Evolutionary conservation across 2,888 invertebrate genomes (phyloP).

Genomic region (Xestoiulus laeticollis): DNA sequence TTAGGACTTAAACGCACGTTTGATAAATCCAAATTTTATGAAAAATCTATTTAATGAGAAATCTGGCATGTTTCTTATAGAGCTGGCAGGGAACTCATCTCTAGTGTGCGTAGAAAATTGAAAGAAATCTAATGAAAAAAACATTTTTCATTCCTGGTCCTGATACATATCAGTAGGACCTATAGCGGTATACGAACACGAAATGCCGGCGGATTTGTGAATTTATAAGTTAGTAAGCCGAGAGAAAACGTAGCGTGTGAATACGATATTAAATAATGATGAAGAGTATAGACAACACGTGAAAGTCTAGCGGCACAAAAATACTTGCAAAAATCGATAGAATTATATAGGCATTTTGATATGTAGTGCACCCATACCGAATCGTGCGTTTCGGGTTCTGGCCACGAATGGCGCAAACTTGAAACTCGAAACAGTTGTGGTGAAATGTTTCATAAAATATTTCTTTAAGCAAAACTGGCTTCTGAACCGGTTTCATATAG

Average conservation of each 20-base stretch:
- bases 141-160: neutral
- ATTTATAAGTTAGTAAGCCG: neutral
- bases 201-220: neutral
- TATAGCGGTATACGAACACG: neutral
- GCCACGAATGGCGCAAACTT: too few species aligned
- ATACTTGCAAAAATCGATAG: neutral
- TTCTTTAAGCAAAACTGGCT: too few species aligned
- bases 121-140: conserved; percentile 8
- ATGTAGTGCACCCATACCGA: neutral
- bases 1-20: neutral
- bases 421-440: too few species aligned
- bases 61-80: neutral
- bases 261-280: conserved; percentile 18
- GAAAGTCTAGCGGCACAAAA: neutral
- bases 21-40: conserved; percentile 16
- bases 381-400: too few species aligned
- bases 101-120: neutral
- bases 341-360: neutral
- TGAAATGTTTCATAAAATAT: too few species aligned
- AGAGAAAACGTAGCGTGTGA: conserved; percentile 13
- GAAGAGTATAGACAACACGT: neutral
- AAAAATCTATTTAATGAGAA: conserved; percentile 10
- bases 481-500: too few species aligned
- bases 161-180: neutral
- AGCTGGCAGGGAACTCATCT: neutral